Conservation (phyloP, 1,140 invertebrate genomes). For the Apis mellifera region Amel_HAv3.1 CM009932.2:9209501-9210000, state of each 20-base stretch:
- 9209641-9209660: background rate
- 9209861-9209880: constrained; percentile 77
- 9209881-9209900: constrained; percentile 73
- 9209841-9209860: constrained; percentile 40
- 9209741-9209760: constrained; percentile 50
- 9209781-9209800: too few relatives aligned
- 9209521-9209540: too few relatives aligned
- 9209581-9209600: constrained; percentile 62
- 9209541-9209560: background rate
- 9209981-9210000: constrained; percentile 70
- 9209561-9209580: constrained; percentile 42
- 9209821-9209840: constrained; percentile 10
- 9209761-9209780: constrained; percentile 31
- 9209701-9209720: background rate
- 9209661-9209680: constrained; percentile 21
- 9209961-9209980: constrained; percentile 69
- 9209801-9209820: constrained; percentile 64
- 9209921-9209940: constrained; percentile 75
- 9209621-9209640: constrained; percentile 60
- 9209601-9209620: constrained; percentile 71
- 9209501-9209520: background rate
- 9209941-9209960: constrained; percentile 64
- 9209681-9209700: constrained; percentile 54
- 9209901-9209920: constrained; percentile 70
- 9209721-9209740: constrained; percentile 17